phyloP scores from a whole-genome alignment of 2,113 vertebrate genomes.

The Nymphicus hollandicus region DNA sequence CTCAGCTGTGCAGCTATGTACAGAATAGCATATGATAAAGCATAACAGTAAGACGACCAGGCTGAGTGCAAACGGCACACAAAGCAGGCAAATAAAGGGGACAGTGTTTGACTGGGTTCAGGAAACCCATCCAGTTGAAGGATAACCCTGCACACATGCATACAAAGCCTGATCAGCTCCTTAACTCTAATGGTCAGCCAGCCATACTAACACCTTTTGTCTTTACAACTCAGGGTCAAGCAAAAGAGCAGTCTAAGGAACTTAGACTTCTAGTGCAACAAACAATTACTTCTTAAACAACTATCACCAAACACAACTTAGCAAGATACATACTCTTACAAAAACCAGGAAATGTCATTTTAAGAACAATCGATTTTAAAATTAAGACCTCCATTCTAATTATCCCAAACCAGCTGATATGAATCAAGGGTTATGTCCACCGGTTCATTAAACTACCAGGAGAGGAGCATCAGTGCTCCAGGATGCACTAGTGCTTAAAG shows the following conservation, averaged over 20 bases:
- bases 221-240: not conserved
- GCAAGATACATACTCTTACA: not conserved
- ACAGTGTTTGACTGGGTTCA: not conserved
- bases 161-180: not conserved
- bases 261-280: not conserved
- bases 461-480: accelerated
- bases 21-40: not conserved
- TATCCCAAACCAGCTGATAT: too few relatives aligned
- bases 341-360: not conserved
- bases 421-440: not conserved
- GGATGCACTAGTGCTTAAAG: not conserved
- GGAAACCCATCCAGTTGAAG: not conserved
- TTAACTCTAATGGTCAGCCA: accelerated
- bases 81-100: not conserved
- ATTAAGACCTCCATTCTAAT: not conserved
- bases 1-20: too few relatives aligned
- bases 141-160: not conserved
- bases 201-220: not conserved
- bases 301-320: not conserved
- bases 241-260: not conserved
- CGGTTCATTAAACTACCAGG: not conserved
- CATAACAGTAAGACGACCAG: not conserved
- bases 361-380: not conserved
- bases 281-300: not conserved
- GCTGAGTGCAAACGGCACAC: not conserved